These are phyloP conservation scores for Antitype chi DNA, from an alignment of 2,888 invertebrate species.

Conservation along the genomic window DNA sequence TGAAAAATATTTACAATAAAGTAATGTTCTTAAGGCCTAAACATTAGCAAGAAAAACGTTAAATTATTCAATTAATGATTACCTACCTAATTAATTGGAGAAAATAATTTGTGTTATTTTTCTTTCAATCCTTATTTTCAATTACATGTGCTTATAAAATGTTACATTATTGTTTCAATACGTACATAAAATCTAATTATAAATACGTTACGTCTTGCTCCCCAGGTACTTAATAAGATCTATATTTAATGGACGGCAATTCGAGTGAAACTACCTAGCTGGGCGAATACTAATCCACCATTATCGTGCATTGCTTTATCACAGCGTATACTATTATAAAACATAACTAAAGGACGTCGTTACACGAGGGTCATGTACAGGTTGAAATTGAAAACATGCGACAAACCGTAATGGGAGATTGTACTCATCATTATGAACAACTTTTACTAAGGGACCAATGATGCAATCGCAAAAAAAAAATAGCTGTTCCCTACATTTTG, in stretches of 20 bases:
- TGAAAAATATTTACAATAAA: conserved; percentile 52
- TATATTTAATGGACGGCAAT: conserved; percentile 47
- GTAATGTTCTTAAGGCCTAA: not conserved
- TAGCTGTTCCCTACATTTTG: too few relatives aligned
- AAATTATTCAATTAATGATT: not conserved
- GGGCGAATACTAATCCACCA: conserved; percentile 40
- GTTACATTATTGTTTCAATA: conserved; percentile 9
- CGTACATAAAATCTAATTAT: conserved; percentile 4
- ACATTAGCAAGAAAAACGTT: not conserved
- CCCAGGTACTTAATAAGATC: conserved; percentile 45
- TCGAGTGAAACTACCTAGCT: conserved; percentile 34
- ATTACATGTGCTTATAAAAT: conserved; percentile 18
- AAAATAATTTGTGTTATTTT: conserved; percentile 14
- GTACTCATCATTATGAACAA: too few relatives aligned
- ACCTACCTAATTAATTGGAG: not conserved
- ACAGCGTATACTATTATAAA: conserved; percentile 75
- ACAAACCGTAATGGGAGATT: too few relatives aligned
- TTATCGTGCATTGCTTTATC: conserved; percentile 80
- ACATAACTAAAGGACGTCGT: conserved; percentile 36
- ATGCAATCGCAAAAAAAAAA: too few relatives aligned
- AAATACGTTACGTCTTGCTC: conserved; percentile 25
- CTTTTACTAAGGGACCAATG: too few relatives aligned
- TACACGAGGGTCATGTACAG: conserved; percentile 13
- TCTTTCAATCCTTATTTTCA: conserved; percentile 5
- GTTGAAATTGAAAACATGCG: too few relatives aligned